These are phyloP conservation scores for Odontomachus brunneus DNA, from an alignment of 1,140 invertebrate genomes.

Conservation along the genomic window DNA sequence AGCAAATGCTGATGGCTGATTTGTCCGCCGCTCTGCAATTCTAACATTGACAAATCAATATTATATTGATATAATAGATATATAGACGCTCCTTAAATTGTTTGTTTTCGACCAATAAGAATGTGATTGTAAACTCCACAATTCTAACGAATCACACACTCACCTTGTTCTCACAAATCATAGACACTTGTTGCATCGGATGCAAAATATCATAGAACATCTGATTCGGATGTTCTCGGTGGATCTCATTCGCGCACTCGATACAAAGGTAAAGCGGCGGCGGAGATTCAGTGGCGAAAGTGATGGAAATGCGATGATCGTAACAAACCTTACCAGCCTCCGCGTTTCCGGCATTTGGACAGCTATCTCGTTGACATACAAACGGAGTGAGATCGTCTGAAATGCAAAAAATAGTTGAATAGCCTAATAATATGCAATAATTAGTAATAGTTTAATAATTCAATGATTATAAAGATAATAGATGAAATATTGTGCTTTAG, in stretches of 20 bases:
- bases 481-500: too few species aligned
- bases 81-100: too few species aligned
- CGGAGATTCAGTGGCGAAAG: constrained; percentile 93
- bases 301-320: constrained; percentile 94
- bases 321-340: constrained; percentile 97
- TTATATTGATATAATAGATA: background rate
- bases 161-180: constrained; percentile 98
- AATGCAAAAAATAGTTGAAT: constrained; percentile 34
- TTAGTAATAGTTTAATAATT: too few species aligned
- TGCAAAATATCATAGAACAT: constrained; percentile 96
- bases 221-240: constrained; percentile 92
- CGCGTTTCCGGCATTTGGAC: constrained; percentile 92
- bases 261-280: constrained; percentile 98
- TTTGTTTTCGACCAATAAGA: background rate
- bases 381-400: constrained; percentile 91
- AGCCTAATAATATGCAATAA: too few species aligned
- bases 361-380: constrained; percentile 94
- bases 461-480: too few species aligned
- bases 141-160: background rate
- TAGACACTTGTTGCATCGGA: constrained; percentile 97
- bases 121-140: background rate
- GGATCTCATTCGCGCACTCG: constrained; percentile 97
- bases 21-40: constrained; percentile 97
- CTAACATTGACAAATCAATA: constrained; percentile 82
- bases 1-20: constrained; percentile 98